Conservation (phyloP, 2,113 vertebrate genomes). For the Erythrolamprus reginae region DNA sequence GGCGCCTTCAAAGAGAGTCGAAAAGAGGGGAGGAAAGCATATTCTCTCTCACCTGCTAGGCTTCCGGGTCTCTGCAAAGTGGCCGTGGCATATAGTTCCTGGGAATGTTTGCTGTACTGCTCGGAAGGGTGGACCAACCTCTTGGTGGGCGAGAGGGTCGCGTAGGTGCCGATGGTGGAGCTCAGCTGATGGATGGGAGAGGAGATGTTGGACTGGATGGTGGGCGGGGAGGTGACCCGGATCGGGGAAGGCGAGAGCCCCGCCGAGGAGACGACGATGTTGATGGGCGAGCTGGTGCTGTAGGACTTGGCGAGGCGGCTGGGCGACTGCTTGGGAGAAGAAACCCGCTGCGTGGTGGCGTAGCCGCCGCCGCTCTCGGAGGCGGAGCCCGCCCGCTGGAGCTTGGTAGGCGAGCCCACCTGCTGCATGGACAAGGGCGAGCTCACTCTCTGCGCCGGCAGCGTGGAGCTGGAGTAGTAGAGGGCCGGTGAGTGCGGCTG, state of each 20-base stretch:
- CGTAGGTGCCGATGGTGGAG: conserved; percentile 92
- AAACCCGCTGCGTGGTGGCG: conserved; percentile 80
- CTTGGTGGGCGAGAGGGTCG: conserved; percentile 94
- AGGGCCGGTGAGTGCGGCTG: conserved; percentile 66
- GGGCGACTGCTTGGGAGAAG: conserved; percentile 90
- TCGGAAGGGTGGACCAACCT: conserved; percentile 90
- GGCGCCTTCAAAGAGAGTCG: too few relatives aligned
- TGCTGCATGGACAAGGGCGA: conserved; percentile 83
- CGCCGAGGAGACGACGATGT: conserved; percentile 85
- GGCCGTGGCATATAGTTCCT: conserved; percentile 91
- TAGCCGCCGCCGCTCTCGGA: conserved; percentile 82
- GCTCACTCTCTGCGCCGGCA: conserved; percentile 88
- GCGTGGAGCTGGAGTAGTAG: conserved; percentile 92
- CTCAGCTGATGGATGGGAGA: conserved; percentile 93
- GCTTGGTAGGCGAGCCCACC: conserved; percentile 87
- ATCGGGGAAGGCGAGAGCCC: conserved; percentile 78
- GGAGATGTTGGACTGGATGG: conserved; percentile 75
- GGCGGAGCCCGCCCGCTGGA: conserved; percentile 84
- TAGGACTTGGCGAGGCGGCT: conserved; percentile 92
- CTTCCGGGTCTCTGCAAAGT: conserved; percentile 94
- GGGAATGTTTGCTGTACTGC: conserved; percentile 90
- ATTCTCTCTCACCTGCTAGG: conserved; percentile 78
- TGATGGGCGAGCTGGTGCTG: conserved; percentile 95
- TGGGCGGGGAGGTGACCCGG: conserved; percentile 85
- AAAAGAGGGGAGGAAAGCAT: too few relatives aligned